Base-by-base conservation (phyloP, 1,140 invertebrate genomes). In the Patella vulgata region DNA sequence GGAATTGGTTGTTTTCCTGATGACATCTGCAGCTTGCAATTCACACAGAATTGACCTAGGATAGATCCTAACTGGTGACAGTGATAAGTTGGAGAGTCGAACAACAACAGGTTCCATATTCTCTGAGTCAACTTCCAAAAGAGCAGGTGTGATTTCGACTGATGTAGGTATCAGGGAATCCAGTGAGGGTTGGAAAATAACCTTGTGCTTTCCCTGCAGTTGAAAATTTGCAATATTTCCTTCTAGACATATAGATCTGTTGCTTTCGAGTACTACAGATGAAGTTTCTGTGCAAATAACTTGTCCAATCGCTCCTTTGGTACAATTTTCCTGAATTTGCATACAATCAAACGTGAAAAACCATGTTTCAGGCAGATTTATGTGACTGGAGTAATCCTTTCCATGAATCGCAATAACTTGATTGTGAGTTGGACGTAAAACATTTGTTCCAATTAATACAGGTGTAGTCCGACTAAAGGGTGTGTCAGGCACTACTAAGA, bases 21-120 rank as follows among this genome's bases (percentile, higher is more conserved):
- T 23, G 4, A 50, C 27, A 1, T 28, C 55, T 27, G 50, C 43
- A 23, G 60, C 42, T 47, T 62, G 60, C 5, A 62, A 30, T 48
- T 62, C 60, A 39, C 52, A 62, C 12, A 62, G 19, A 14, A 62
- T 48, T 46, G 28, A 14, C 43, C 23, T 55, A 31, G 60, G 44
- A 23, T 51, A 33, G 27, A 62, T 28, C 4, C 28, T 21, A 9
- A 62, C 28, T 17, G 51, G 47, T 28, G 23, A 25, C 31, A 52
- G 54, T 9, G 60, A 55, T 30, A 55, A 42, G 39, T 62, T 62
- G 42, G 51, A 47, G 5, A 62, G 9, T 43, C 27, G 33, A n/a
- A 62, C 52, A 11, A 27, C 33, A 23, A 62, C 31, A 2, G 39
- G 52, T 19, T 47, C 40, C 27, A 52, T 50, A 2, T 28, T 42